Evolutionary conservation across 1,140 invertebrate genomes (phyloP).

Genomic region (Polyergus mexicanus): DNA sequence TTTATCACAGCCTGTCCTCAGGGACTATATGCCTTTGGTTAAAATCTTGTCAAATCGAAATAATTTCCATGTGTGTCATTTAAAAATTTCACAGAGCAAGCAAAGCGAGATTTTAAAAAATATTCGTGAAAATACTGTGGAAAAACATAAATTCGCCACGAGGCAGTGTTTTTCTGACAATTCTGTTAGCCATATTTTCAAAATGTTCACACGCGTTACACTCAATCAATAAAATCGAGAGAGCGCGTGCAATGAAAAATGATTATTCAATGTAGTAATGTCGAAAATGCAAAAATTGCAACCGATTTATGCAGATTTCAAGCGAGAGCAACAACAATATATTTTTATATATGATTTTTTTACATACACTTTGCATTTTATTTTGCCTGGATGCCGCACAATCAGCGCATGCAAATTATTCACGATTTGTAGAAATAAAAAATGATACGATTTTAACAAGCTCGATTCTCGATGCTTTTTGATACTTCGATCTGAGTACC

Average conservation of each 20-base stretch:
- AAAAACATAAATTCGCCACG: conserved; percentile 19
- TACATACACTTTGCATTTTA: not conserved
- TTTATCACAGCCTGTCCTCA: not conserved
- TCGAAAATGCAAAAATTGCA: not conserved
- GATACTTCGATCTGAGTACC: too few relatives aligned
- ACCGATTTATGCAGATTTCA: not conserved
- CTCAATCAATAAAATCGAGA: not conserved
- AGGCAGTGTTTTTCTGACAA: conserved; percentile 16
- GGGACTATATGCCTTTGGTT: not conserved
- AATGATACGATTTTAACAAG: not conserved
- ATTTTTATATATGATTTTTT: conserved; percentile 15
- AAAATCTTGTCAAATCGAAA: not conserved
- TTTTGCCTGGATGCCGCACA: not conserved
- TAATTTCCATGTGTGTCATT: not conserved
- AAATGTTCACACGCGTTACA: not conserved
- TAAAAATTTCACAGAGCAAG: not conserved
- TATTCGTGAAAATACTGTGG: not conserved
- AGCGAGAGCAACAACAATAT: not conserved
- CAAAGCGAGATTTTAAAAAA: not conserved
- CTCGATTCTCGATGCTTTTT: not conserved
- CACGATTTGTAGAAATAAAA: not conserved
- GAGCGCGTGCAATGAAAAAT: not conserved
- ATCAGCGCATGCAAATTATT: conserved; percentile 12
- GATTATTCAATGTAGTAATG: conserved; percentile 1
- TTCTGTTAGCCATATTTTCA: not conserved